These are phyloP conservation scores for Euwallacea similis DNA, from an alignment of 1,140 invertebrate genomes.

Conservation along the genomic window DNA sequence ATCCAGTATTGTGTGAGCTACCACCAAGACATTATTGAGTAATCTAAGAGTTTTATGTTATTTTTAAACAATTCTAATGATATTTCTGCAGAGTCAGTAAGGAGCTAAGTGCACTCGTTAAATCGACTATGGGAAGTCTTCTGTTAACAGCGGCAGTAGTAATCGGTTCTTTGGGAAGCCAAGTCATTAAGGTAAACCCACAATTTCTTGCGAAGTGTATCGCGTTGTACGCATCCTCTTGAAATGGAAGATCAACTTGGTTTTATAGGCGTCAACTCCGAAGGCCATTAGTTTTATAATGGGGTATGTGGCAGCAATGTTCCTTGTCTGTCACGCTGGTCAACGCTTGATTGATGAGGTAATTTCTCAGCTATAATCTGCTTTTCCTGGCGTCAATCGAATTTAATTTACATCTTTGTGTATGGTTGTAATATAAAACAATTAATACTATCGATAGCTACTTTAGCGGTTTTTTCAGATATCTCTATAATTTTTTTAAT, in stretches of 20 bases:
- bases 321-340: slow-evolving; percentile 21
- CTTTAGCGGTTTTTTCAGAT: too few relatives aligned
- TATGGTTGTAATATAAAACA: not conserved
- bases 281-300: slow-evolving; percentile 16
- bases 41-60: not conserved
- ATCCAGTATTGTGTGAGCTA: slow-evolving; percentile 22
- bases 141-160: slow-evolving; percentile 22
- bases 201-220: not conserved
- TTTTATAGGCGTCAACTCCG: slow-evolving; percentile 25
- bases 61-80: too few relatives aligned
- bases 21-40: slow-evolving; percentile 34
- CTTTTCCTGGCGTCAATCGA: not conserved
- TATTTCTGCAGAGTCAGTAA: slow-evolving; percentile 11
- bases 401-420: slow-evolving; percentile 1
- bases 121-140: slow-evolving; percentile 4
- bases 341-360: slow-evolving; percentile 29
- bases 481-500: too few relatives aligned
- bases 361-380: not conserved
- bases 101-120: slow-evolving; percentile 13
- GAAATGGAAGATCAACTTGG: not conserved
- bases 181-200: slow-evolving; percentile 17
- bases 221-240: too few relatives aligned
- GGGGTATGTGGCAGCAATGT: slow-evolving; percentile 15
- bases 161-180: slow-evolving; percentile 28
- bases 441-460: not conserved